Conservation (phyloP, 2,113 vertebrate genomes). For the Ptilorrhoa leucosticta region DNA sequence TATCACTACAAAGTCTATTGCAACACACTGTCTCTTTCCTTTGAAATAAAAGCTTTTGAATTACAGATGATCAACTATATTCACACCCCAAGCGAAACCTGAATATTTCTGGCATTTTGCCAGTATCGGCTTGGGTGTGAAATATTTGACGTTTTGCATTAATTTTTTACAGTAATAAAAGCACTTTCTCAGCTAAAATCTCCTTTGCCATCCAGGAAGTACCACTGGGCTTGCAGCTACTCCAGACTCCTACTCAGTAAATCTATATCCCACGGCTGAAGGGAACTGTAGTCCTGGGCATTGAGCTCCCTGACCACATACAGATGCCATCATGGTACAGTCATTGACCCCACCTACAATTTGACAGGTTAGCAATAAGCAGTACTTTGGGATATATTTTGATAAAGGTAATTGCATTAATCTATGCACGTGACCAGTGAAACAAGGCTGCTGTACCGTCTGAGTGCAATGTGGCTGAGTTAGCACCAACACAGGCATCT, state of each 20-base stretch:
- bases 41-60: constrained; percentile 59
- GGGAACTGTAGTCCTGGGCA: neutral
- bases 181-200: constrained; percentile 38
- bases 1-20: constrained; percentile 56
- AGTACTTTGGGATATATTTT: neutral
- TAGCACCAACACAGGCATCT: neutral
- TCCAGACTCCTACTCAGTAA: neutral
- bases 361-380: neutral
- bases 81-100: constrained; percentile 58
- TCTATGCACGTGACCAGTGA: neutral
- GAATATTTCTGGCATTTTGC: constrained; percentile 39
- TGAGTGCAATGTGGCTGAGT: neutral
- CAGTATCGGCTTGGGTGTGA: constrained; percentile 48
- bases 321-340: neutral
- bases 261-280: neutral
- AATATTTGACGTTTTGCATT: constrained; percentile 55
- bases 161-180: constrained; percentile 45
- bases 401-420: neutral
- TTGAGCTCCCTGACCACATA: neutral
- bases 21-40: constrained; percentile 47
- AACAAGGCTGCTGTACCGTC: neutral
- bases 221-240: neutral
- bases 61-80: constrained; percentile 59
- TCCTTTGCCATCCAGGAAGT: neutral
- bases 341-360: neutral